Percentiles rank a stretch among this genome's conserved stretches.
These are phyloP conservation scores for Charanyca ferruginea DNA, from an alignment of 2,888 invertebrate genomes.

Conservation along the genomic window DNA sequence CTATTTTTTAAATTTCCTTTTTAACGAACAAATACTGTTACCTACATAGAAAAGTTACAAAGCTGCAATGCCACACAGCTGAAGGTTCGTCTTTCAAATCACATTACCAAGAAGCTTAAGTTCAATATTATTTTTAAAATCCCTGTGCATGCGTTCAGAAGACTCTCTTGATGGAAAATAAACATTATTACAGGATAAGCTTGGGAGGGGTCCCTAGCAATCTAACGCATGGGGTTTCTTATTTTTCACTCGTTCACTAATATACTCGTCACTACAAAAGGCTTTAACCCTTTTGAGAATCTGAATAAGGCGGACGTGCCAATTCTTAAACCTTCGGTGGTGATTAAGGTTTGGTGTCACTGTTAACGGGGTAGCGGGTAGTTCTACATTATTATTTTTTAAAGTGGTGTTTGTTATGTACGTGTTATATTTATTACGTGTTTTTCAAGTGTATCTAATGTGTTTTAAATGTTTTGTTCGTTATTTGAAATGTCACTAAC, in stretches of 20 bases:
- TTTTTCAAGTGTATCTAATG: not conserved
- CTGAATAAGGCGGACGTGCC: conserved; percentile 76
- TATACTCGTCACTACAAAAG: conserved; percentile 73
- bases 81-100: conserved; percentile 3
- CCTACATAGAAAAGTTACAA: not conserved
- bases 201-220: conserved; percentile 71
- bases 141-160: conserved; percentile 57
- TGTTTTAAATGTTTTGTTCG: not conserved
- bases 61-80: conserved; percentile 6
- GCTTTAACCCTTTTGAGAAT: conserved; percentile 79
- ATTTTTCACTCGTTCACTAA: conserved; percentile 66
- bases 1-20: not conserved
- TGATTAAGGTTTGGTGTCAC: conserved; percentile 49
- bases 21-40: not conserved
- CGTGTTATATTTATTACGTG: too few relatives aligned
- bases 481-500: not conserved
- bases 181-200: conserved; percentile 82
- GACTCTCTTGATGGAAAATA: conserved; percentile 75
- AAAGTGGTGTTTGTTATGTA: not conserved
- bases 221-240: conserved; percentile 73
- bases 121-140: conserved; percentile 63
- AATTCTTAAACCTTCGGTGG: conserved; percentile 69
- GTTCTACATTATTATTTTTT: too few relatives aligned
- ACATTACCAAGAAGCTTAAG: conserved; percentile 37
- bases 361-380: too few relatives aligned